Base-by-base conservation (phyloP, 2,797 vertebrate species). In the Propithecus perrieri region DNA sequence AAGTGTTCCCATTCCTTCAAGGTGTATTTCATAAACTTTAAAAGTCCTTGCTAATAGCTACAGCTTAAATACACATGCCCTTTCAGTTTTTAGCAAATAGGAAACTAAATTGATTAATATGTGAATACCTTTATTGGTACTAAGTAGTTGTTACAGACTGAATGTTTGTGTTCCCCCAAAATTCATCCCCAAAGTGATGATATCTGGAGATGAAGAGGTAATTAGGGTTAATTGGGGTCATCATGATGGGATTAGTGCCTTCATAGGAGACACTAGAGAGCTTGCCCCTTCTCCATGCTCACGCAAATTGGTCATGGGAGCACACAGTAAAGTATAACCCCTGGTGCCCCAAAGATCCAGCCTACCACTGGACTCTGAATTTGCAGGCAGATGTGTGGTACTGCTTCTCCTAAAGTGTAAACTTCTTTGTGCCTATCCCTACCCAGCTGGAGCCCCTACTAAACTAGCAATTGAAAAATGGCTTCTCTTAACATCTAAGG, bases 31-130 rank as follows among this genome's bases (percentile, higher is more conserved):
- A 61, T 57, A 83, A 78, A 85, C 24, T 88, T 93, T 83, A 33
- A 92, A 94, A 69, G 35, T 30, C n/a, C 63, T 83, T 83, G 46
- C 18, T 61, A 80, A 61, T 50, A 67, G 61, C 59, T 46, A 46
- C 30, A 89, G 22, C 33, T 85, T 67, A 88, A 91, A 86, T n/a
- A 94, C 33, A 4, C 14, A 35, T 69, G 35, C 22, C 13, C 22
- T 91, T 94, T 86, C 15, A 85, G 50, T 43, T 93, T 91, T 65
- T 35, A 78, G n/a, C 4, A 78, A 93, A 38, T 85, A 57, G 17
- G 20, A 95, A 94, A 85, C 2, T 26, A 75, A 78, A 41, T 26
- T 80, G 53, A 71, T 79, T 63, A 95, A 81, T 85, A 94, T 43
- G 55, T 65, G 61, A 69, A 79, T 72, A 71, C 10, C 38, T 92